phyloP scores from a whole-genome alignment of 2,113 vertebrate genomes.

The Myotis yumanensis region DNA sequence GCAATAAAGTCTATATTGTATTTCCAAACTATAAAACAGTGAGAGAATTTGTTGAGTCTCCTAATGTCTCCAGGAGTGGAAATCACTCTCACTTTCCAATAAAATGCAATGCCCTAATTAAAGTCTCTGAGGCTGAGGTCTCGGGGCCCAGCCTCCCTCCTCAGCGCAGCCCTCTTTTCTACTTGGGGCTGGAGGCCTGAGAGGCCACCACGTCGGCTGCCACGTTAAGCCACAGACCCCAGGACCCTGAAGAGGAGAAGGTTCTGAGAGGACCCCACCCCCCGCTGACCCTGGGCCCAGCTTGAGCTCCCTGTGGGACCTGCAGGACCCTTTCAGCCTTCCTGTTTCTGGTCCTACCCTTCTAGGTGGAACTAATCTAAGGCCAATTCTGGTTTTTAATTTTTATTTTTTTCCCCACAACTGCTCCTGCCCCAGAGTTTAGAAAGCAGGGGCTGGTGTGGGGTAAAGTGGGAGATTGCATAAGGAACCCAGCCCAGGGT shows the following conservation, averaged over 20 bases:
- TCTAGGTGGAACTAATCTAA: accelerated
- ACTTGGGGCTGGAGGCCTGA: background rate
- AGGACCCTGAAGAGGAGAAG: background rate
- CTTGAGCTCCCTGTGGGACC: accelerated
- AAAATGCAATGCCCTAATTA: slow-evolving; percentile 75
- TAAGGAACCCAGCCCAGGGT: too few species aligned
- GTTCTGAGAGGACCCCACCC: background rate
- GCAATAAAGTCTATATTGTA: slow-evolving; percentile 73
- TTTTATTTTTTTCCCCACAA: background rate
- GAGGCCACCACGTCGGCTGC: accelerated
- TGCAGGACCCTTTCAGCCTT: background rate
- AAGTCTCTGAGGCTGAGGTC: slow-evolving; percentile 62
- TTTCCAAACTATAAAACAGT: slow-evolving; percentile 60
- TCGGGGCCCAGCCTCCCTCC: background rate
- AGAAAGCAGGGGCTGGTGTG: background rate
- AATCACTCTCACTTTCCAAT: slow-evolving; percentile 72
- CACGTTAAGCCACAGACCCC: accelerated
- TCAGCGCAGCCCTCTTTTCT: background rate
- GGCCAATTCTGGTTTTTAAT: background rate
- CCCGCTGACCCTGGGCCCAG: background rate
- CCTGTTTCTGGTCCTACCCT: background rate
- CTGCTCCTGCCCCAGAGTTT: background rate
- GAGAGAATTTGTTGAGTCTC: slow-evolving; percentile 69
- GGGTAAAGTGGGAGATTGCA: background rate
- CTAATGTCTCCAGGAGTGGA: slow-evolving; percentile 59